These are phyloP conservation scores for Cephalopterus ornatus DNA, from an alignment of 2,113 vertebrate genomes.

Conservation along the genomic window DNA sequence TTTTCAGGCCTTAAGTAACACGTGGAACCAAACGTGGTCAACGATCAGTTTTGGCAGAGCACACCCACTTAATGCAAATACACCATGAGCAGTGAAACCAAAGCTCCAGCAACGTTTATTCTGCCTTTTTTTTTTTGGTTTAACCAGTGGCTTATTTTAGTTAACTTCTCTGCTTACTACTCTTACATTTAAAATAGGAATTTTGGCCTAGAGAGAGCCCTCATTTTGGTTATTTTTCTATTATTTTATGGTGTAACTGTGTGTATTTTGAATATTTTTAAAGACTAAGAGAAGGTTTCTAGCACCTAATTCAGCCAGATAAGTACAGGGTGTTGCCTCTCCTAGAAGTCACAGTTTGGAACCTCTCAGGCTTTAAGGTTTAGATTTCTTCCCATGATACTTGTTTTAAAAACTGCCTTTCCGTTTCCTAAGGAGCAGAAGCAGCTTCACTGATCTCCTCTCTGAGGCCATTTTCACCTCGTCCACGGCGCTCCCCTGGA, in stretches of 20 bases:
- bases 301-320: background rate
- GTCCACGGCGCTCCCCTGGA: background rate
- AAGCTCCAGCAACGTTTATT: background rate
- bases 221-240: background rate
- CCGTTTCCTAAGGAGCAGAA: background rate
- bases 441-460: background rate
- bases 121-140: background rate
- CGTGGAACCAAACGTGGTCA: background rate
- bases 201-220: background rate
- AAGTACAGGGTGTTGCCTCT: background rate
- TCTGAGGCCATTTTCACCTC: background rate
- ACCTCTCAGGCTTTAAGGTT: background rate
- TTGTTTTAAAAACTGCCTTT: background rate
- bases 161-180: background rate
- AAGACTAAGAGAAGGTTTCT: background rate
- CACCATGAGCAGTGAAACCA: background rate
- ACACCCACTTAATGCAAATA: background rate
- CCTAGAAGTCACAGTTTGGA: background rate
- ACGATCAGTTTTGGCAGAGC: background rate
- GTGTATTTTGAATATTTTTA: background rate
- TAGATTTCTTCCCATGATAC: background rate
- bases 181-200: background rate
- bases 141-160: background rate
- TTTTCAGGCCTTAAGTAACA: conserved; percentile 14
- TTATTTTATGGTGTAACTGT: accelerated